Evolutionary conservation across 2,888 invertebrate species (phyloP), one percentile per base, ranked within the genome.

Genomic region (Metopia argyrocephala): DNA sequence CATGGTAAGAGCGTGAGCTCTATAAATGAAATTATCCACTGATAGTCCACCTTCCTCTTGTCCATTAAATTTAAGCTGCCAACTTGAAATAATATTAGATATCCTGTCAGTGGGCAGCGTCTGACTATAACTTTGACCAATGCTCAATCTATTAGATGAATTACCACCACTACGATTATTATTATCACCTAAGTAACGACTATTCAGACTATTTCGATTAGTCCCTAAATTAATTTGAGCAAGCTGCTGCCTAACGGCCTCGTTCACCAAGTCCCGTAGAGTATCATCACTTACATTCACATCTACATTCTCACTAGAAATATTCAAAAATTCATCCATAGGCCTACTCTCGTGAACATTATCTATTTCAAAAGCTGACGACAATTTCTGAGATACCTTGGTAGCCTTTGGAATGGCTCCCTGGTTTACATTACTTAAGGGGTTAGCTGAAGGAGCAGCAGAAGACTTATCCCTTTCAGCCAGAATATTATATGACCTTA

Each of bases 11-110:
- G 28, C 28, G 5, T 54, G 52, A 2, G 52, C 66, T 56, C 66
- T 20, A 20, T 66, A 66, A 25, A 57, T 56, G 27, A 68, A 68
- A 27, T 56, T 56, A 12, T 68, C 56, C 15, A 68, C 68, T 3
- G 68, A 68, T 18, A 68, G 45, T 5, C 21, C 27, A n/a, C 45
- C 12, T 5, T 56, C 68, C 5, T 54, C 27, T 18, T 68, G 54
- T 4, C 56, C 56, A 20, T n/a, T 68, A 56, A 54, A 54, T 15
- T 66, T 28, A 15, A 66, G 12, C 52, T 54, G 2, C 15, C 23
- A 2, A 54, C 38, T 25, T 38, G 23, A 54, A 18, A 54, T n/a
- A n/a, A n/a, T n/a, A n/a, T n/a, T n/a, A n/a, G n/a, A n/a, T n/a
- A n/a, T n/a, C n/a, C n/a, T n/a, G 18, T 68, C 56, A 5, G 56